phyloP scores from a whole-genome alignment of 1,140 invertebrate species.

The Atta texana region DNA sequence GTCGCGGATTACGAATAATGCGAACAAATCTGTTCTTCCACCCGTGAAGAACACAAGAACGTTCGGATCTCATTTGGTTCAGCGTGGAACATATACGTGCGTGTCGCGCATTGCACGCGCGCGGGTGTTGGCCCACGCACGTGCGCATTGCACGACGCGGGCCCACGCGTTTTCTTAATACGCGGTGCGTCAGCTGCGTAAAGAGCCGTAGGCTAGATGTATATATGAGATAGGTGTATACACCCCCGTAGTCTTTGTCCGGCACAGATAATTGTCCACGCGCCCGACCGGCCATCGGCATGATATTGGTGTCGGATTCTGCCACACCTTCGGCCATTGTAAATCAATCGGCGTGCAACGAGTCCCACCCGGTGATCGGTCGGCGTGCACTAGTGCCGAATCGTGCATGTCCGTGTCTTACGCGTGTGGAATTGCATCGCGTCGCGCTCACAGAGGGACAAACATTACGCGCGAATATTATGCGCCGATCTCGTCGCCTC shows the following conservation, averaged over 20 bases:
- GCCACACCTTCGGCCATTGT: conserved; percentile 79
- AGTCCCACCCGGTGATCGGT: conserved; percentile 15
- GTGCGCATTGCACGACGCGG: conserved; percentile 1
- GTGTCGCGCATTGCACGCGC: conserved; percentile 33
- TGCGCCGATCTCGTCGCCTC: background rate
- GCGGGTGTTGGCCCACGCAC: conserved; percentile 78
- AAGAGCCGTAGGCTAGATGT: conserved; percentile 72
- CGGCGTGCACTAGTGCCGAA: background rate
- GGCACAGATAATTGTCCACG: conserved; percentile 77
- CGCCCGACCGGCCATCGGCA: conserved; percentile 70
- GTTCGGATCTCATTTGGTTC: conserved; percentile 53
- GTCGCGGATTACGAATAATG: background rate
- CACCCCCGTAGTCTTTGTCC: conserved; percentile 80
- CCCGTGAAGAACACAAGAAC: conserved; percentile 1
- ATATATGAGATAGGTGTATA: conserved; percentile 56
- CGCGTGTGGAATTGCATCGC: conserved; percentile 31
- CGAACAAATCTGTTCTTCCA: background rate
- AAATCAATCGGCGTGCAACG: conserved; percentile 76
- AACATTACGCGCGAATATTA: background rate
- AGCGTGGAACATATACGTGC: conserved; percentile 45
- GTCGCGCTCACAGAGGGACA: background rate
- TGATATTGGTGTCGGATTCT: conserved; percentile 80
- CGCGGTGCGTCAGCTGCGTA: conserved; percentile 80
- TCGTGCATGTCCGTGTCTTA: conserved; percentile 35
- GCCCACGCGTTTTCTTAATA: conserved; percentile 78